Conservation (phyloP, 2,797 vertebrate species). For the Pitangus sulphuratus region DNA sequence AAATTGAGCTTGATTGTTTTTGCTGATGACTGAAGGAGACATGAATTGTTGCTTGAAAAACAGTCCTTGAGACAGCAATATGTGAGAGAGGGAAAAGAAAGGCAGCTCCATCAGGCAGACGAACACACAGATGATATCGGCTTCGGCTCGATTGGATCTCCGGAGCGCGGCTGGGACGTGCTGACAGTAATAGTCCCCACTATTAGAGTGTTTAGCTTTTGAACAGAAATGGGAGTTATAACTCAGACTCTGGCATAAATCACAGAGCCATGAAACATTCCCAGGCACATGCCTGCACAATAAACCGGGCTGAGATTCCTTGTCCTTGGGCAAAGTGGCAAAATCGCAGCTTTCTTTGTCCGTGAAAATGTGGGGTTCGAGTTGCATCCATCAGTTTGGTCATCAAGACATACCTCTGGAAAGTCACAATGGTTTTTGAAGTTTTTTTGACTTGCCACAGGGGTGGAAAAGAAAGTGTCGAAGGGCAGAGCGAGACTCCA, state of each 20-base stretch:
- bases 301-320: neutral
- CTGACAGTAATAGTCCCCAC: slow-evolving; percentile 57
- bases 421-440: neutral
- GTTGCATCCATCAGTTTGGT: neutral
- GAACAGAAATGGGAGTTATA: slow-evolving; percentile 62
- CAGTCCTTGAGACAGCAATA: slow-evolving; percentile 55
- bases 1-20: slow-evolving; percentile 66
- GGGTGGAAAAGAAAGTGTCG: accelerated
- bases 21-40: slow-evolving; percentile 46
- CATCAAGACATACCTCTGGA: neutral
- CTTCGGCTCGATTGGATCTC: slow-evolving; percentile 25
- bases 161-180: neutral
- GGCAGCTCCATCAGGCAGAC: slow-evolving; percentile 46
- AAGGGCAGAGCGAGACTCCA: neutral
- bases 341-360: neutral
- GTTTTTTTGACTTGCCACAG: neutral
- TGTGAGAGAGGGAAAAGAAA: slow-evolving; percentile 11
- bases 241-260: slow-evolving; percentile 30
- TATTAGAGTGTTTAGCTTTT: slow-evolving; percentile 57
- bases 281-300: neutral
- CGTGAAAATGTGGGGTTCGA: neutral
- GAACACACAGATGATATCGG: slow-evolving; percentile 25
- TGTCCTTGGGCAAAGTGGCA: neutral
- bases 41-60: slow-evolving; percentile 62
- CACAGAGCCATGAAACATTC: slow-evolving; percentile 3